Evolutionary conservation across 2,888 invertebrate genomes (phyloP), one percentile per base, ranked within the genome.

Genomic region (Trichogramma dendrolimi): DNA sequence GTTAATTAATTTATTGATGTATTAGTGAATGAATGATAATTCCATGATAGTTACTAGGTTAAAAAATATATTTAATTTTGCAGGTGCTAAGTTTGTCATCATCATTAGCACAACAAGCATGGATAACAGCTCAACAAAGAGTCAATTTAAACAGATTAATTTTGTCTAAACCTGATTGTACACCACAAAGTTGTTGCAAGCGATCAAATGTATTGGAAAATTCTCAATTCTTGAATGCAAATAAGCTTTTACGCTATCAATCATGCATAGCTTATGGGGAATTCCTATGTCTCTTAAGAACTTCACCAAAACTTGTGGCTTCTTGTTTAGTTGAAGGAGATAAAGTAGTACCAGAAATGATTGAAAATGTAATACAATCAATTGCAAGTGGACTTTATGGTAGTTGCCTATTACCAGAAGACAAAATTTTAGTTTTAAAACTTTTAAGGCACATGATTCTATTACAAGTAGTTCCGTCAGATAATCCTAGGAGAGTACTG

Each of bases 111-210:
- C 88, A 91, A 79, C 85, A 88, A 63, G 90, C 94, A 44, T 96
- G 95, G 92, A 86, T 94, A 65, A 90, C 91, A 65, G 87, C 91
- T 4, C 92, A 93, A 79, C 94, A 95, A 80, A 85, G 91, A 68
- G 86, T 91, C 67, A 91, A 91, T 77, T 82, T 92, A 40, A 89
- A 91, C 68, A 86, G 87, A 71, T 80, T 94, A 71, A 86, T 92
- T 66, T 83, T 89, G 48, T 85, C 91, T 53, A 83, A 88, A 67
- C 86, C 88, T 56, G 91, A 92, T 72, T 85, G 87, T 55, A 88
- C 91, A 39, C 90, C 92, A 3, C 84, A 89, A 27, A 84, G 86
- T 39, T 92, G 91, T 71, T 92, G 91, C 77, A 87, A 89, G 69
- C 83, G 87, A 69, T 85, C 88, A 50, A 85, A 86, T 74, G 79